A percentile compares a stretch with the other conserved stretches of the same genome.
phyloP scores from a whole-genome alignment of 2,113 vertebrate genomes.

The Dipodomys merriami region DNA sequence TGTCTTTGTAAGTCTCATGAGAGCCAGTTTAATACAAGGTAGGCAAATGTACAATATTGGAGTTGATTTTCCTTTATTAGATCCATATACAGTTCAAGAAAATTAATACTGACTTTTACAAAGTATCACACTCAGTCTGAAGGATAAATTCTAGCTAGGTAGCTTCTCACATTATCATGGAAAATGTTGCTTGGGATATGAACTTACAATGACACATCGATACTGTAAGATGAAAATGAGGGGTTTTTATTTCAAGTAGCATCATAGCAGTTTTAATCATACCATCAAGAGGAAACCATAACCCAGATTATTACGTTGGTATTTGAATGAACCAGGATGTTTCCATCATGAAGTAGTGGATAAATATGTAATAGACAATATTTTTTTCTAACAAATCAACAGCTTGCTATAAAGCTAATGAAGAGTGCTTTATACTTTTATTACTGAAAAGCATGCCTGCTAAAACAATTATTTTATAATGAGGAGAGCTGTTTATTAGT shows the following conservation, averaged over 20 bases:
- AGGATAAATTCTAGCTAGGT: slow-evolving; percentile 48
- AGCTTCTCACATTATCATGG: slow-evolving; percentile 41
- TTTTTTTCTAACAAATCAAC: background rate
- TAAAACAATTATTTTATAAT: background rate
- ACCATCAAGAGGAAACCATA: background rate
- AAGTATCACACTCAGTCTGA: slow-evolving; percentile 57
- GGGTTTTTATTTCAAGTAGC: slow-evolving; percentile 45
- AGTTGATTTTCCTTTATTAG: slow-evolving; percentile 72
- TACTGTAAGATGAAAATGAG: background rate
- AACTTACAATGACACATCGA: background rate
- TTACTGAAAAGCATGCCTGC: background rate
- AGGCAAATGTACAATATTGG: slow-evolving; percentile 61
- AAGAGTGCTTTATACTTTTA: background rate
- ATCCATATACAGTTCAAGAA: slow-evolving; percentile 47
- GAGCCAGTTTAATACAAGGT: slow-evolving; percentile 53
- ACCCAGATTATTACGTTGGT: background rate
- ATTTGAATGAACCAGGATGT: too few relatives aligned
- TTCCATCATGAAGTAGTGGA: background rate
- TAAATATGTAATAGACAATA: background rate
- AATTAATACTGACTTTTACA: slow-evolving; percentile 66
- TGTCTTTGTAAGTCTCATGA: slow-evolving; percentile 23
- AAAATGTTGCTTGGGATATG: slow-evolving; percentile 31
- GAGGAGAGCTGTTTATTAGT: background rate
- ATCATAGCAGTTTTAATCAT: slow-evolving; percentile 13
- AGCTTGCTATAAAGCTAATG: background rate